These are phyloP conservation scores for Catharus fuscescens DNA, from an alignment of 2,113 vertebrate species.

Conservation along the genomic window DNA sequence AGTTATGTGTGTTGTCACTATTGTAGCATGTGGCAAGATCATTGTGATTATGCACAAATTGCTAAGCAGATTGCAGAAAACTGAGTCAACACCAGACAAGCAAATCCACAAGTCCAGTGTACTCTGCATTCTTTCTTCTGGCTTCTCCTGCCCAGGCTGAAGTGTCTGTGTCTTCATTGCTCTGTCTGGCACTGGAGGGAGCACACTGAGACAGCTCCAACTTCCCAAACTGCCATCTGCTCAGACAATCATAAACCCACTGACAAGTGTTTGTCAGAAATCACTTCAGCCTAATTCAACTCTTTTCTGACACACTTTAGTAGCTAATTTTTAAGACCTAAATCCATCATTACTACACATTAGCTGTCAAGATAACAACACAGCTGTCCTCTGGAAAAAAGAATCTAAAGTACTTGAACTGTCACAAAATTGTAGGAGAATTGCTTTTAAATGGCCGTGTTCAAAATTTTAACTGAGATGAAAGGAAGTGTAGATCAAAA, in stretches of 20 bases:
- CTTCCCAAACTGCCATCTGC: not conserved
- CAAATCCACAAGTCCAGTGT: not conserved
- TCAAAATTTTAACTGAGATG: not conserved
- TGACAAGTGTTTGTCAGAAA: constrained; percentile 38
- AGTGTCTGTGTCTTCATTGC: not conserved
- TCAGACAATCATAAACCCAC: not conserved
- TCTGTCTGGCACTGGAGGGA: not conserved
- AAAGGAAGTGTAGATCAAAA: constrained; percentile 1
- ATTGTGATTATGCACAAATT: not conserved
- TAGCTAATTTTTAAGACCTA: not conserved
- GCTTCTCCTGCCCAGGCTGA: not conserved
- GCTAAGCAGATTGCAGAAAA: not conserved
- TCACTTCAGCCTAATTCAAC: constrained; percentile 28
- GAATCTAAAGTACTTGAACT: not conserved
- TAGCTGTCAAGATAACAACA: not conserved
- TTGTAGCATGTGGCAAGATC: not conserved
- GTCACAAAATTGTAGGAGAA: not conserved
- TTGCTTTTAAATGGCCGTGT: not conserved
- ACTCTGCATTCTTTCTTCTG: not conserved
- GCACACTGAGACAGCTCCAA: not conserved
- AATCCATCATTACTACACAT: not conserved
- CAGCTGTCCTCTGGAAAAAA: constrained; percentile 32
- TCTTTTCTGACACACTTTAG: not conserved
- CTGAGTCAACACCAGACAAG: not conserved
- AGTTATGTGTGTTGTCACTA: not conserved